Evolutionary conservation across 2,797 vertebrate genomes (phyloP), one percentile per base, ranked within the genome.

Genomic region (Spinibarbus caldwelli): DNA sequence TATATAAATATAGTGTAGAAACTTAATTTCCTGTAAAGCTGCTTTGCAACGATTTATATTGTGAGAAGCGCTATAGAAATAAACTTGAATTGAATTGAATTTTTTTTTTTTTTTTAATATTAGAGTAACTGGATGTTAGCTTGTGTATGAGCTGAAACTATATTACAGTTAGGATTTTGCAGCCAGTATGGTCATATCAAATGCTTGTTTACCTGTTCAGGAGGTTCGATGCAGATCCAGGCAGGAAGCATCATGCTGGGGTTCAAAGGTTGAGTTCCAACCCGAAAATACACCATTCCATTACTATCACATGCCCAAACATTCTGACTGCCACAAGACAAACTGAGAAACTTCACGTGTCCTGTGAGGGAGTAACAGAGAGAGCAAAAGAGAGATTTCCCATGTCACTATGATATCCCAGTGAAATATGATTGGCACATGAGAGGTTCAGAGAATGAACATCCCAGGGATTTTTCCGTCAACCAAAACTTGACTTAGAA

Each of bases 231-330:
- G 88, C 95, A 95, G 91, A 99, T 98, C 98, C 98, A 99, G 0
- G 98, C 98, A 0, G 98, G 98, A 80, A 99, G 95, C 98, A 99
- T 99, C 95, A 99, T 96, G 89, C 96, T 99, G 1, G 98, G 97
- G 89, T 99, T 99, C 77, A 99, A 90, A 2, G 98, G 98, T 36
- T 99, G 98, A 4, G 97, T 99, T 86, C 98, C 98, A 0, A 99
- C 98, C 8, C 98, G 95, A 93, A 99, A 99, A 93, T 99, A 97
- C 85, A 99, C 92, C 0, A 96, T 93, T 23, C 98, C 98, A 45
- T 93, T 95, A 80, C 92, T 92, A 86, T 99, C 98, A 86, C 97
- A 97, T 2, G 97, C 97, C 98, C 98, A 99, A 75, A 99, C 94
- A 17, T 99, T 96, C 94, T 99, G 97, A 90, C 96, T 96, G 82